Evolutionary conservation across 2,888 invertebrate species (phyloP).

Genomic region (Trypoxylon attenuatum): DNA sequence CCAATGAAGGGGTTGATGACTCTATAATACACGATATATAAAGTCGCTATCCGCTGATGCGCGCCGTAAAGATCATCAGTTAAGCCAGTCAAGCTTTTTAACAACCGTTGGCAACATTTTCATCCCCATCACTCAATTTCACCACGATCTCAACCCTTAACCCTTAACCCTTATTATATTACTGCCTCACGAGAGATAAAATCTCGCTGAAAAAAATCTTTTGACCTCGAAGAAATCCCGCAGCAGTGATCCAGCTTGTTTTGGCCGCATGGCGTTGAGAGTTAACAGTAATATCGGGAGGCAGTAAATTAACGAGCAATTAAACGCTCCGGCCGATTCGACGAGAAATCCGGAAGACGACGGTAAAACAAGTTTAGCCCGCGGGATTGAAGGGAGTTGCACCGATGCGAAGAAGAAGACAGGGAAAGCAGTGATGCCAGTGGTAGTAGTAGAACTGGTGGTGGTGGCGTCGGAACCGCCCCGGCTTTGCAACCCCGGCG

Average conservation of each 20-base stretch:
- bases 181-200: background rate
- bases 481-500: slow-evolving; percentile 57
- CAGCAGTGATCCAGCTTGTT: background rate
- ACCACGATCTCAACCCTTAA: too few species aligned
- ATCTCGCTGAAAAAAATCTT: too few species aligned
- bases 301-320: slow-evolving; percentile 54
- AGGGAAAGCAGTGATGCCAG: slow-evolving; percentile 29
- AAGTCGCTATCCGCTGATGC: slow-evolving; percentile 49
- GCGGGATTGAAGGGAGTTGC: slow-evolving; percentile 41
- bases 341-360: slow-evolving; percentile 63
- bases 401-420: slow-evolving; percentile 16
- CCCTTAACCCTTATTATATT: too few species aligned
- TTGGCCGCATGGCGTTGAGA: slow-evolving; percentile 17
- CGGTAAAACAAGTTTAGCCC: slow-evolving; percentile 63
- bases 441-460: slow-evolving; percentile 47
- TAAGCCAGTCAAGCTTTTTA: background rate
- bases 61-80: background rate
- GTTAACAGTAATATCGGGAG: slow-evolving; percentile 33
- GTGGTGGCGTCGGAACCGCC: slow-evolving; percentile 59
- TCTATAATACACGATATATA: slow-evolving; percentile 60
- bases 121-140: background rate
- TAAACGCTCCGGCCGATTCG: slow-evolving; percentile 56
- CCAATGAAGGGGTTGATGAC: slow-evolving; percentile 66
- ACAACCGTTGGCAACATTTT: background rate
- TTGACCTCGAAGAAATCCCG: too few species aligned